Percentiles rank a stretch among this genome's conserved stretches.
Conservation (phyloP, 1,140 invertebrate genomes). For the Elymnias hypermnestra region DNA sequence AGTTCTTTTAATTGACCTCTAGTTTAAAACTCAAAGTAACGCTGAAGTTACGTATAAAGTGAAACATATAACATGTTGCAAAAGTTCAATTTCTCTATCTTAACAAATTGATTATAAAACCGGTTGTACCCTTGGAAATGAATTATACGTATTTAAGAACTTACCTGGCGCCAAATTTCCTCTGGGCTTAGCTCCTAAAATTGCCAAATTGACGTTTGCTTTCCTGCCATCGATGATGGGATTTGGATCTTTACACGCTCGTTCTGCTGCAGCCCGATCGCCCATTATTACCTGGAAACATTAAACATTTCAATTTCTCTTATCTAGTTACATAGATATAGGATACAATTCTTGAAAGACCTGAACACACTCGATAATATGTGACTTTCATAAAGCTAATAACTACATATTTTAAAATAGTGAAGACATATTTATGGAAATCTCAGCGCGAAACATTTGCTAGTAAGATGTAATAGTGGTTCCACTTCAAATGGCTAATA, state of each 20-base stretch:
- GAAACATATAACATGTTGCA: no score
- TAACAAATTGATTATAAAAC: neutral
- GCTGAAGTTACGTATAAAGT: no score
- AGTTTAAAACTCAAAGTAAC: no score
- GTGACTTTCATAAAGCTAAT: no score
- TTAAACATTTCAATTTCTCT: neutral
- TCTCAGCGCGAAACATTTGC: no score
- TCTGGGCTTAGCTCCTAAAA: constrained; percentile 96
- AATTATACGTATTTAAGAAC: constrained; percentile 8
- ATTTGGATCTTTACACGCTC: constrained; percentile 98
- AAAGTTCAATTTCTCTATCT: neutral
- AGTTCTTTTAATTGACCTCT: no score
- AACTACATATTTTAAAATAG: no score
- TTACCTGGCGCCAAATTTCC: constrained; percentile 88
- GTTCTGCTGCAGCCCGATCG: constrained; percentile 92
- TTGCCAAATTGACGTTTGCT: constrained; percentile 98
- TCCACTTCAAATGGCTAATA: no score
- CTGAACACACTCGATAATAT: no score
- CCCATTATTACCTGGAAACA: constrained; percentile 96
- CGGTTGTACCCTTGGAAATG: neutral
- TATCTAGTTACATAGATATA: neutral
- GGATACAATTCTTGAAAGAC: no score
- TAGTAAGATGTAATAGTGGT: no score
- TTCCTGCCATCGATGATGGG: constrained; percentile 99
- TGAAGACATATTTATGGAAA: no score